These are phyloP conservation scores for Drosophila anceps DNA, from an alignment of 2,888 invertebrate genomes.

Conservation along the genomic window DNA sequence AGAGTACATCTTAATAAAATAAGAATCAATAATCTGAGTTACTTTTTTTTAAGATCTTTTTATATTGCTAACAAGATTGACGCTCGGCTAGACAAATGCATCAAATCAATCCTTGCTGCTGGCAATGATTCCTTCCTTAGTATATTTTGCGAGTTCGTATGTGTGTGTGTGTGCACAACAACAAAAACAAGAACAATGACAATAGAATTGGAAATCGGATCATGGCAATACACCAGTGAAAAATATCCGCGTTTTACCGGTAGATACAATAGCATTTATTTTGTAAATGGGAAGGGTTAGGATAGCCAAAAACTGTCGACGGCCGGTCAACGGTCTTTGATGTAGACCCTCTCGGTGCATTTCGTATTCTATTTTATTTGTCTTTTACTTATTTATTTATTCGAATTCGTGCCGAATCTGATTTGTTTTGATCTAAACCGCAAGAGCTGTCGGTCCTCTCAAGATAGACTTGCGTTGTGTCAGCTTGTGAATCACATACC, in stretches of 20 bases:
- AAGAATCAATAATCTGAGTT: slow-evolving; percentile 32
- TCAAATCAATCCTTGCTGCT: slow-evolving; percentile 44
- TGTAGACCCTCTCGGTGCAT: slow-evolving; percentile 15
- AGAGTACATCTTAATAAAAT: background rate
- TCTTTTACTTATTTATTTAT: slow-evolving; percentile 8
- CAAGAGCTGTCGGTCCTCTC: slow-evolving; percentile 18
- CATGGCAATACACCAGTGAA: slow-evolving; percentile 65
- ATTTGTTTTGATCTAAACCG: slow-evolving; percentile 69
- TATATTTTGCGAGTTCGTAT: background rate
- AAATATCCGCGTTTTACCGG: slow-evolving; percentile 36
- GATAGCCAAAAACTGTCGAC: slow-evolving; percentile 55
- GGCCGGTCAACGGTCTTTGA: slow-evolving; percentile 48
- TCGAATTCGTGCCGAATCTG: slow-evolving; percentile 26
- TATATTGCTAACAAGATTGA: slow-evolving; percentile 62
- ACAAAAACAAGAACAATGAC: background rate
- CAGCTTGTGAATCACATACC: background rate
- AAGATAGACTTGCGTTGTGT: no score
- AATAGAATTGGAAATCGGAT: slow-evolving; percentile 68
- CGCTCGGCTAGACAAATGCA: slow-evolving; percentile 35
- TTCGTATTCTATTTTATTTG: slow-evolving; percentile 25
- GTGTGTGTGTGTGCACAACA: background rate
- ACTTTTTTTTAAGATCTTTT: slow-evolving; percentile 43
- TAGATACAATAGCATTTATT: slow-evolving; percentile 60
- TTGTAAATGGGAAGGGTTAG: slow-evolving; percentile 65
- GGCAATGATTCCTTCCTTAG: slow-evolving; percentile 29